These are phyloP conservation scores for Distichodus sexfasciatus DNA, from an alignment of 2,797 vertebrate species.

Conservation along the genomic window DNA sequence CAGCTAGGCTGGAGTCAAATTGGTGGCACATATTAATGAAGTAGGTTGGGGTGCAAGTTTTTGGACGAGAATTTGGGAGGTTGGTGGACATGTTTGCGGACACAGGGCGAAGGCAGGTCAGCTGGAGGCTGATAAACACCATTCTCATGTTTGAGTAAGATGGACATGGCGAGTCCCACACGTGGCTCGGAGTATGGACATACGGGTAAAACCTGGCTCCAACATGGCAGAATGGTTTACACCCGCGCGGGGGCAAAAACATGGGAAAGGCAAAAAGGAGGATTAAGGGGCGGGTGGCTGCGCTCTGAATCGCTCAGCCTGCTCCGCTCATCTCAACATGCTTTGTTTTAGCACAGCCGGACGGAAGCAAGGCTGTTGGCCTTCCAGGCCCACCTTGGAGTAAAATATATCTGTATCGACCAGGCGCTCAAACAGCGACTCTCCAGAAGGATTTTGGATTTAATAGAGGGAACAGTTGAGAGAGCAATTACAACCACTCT, in stretches of 20 bases:
- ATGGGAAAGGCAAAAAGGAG: constrained; percentile 56
- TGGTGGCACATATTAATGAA: no score
- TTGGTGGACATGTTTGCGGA: no score
- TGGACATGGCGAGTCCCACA: constrained; percentile 62
- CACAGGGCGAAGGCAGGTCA: no score
- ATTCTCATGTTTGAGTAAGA: constrained; percentile 32
- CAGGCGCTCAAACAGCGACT: constrained; percentile 9
- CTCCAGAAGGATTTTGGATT: constrained; percentile 33
- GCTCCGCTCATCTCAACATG: constrained; percentile 62
- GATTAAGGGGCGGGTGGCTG: constrained; percentile 73
- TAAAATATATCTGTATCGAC: constrained; percentile 13
- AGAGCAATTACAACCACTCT: constrained; percentile 22
- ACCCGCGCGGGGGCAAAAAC: constrained; percentile 51
- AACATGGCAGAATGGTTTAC: no score
- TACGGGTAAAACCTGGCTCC: constrained; percentile 69
- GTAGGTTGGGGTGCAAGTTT: no score
- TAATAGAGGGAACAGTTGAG: constrained; percentile 17
- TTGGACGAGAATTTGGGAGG: no score
- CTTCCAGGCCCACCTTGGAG: constrained; percentile 4
- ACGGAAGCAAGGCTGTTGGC: background rate
- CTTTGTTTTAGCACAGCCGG: constrained; percentile 52
- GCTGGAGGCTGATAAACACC: no score
- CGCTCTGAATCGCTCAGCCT: constrained; percentile 66
- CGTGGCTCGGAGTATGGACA: constrained; percentile 65
- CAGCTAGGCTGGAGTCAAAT: no score